A percentile compares a stretch with the other conserved stretches of the same genome.
phyloP scores from a whole-genome alignment of 2,797 vertebrate genomes.

The Urophycis tenuis region DNA sequence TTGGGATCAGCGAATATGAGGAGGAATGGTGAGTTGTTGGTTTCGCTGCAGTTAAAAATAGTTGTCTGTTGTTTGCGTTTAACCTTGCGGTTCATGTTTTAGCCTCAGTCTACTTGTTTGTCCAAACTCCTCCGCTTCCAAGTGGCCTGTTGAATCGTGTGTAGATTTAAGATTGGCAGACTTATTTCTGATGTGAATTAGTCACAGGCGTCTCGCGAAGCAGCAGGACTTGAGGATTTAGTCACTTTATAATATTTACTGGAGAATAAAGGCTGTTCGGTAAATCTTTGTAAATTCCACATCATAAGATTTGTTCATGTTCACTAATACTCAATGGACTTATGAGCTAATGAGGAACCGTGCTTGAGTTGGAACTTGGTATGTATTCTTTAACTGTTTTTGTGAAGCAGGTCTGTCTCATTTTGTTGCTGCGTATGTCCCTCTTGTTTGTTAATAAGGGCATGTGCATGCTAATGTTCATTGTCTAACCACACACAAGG shows the following conservation, averaged over 20 bases:
- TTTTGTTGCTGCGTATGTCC: background rate
- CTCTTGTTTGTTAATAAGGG: conserved; percentile 16
- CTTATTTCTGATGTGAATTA: background rate
- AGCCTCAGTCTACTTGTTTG: conserved; percentile 12
- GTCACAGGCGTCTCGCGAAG: background rate
- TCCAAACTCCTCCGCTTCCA: background rate
- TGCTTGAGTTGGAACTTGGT: background rate
- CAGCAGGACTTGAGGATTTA: background rate
- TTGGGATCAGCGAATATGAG: conserved; percentile 85
- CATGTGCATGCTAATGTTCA: conserved; percentile 51
- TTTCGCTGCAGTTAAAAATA: conserved; percentile 31
- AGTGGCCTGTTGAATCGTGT: background rate
- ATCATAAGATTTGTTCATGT: background rate
- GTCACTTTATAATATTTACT: background rate
- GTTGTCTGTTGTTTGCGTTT: conserved; percentile 34
- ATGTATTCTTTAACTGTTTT: background rate
- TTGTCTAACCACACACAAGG: background rate
- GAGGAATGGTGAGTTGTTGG: conserved; percentile 94
- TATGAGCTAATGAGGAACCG: background rate
- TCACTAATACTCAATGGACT: background rate
- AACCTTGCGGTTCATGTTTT: background rate
- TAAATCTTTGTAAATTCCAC: too few species aligned
- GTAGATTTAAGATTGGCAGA: background rate
- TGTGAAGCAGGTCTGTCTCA: background rate
- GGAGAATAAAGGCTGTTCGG: background rate